Evolutionary conservation across 1,140 invertebrate genomes (phyloP).

Genomic region (Bombus sibiricus): DNA sequence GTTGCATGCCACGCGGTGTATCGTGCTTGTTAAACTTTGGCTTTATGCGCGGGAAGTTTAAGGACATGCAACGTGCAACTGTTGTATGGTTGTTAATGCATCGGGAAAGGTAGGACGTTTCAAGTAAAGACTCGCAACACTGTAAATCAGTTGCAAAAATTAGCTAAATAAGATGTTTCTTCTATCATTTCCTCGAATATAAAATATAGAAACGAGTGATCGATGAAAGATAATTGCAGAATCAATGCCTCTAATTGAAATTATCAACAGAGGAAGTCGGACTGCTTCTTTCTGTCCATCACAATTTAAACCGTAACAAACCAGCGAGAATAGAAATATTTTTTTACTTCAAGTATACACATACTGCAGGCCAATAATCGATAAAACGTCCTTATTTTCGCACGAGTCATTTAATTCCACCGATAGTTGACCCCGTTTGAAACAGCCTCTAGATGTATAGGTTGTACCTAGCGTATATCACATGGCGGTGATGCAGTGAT

Average conservation of each 20-base stretch:
- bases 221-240: no score
- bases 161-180: not conserved
- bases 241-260: not conserved
- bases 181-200: not conserved
- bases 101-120: not conserved
- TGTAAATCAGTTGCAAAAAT: not conserved
- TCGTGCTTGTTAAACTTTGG: not conserved
- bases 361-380: not conserved
- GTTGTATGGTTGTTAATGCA: not conserved
- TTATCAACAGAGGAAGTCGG: not conserved
- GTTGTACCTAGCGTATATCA: constrained; percentile 5
- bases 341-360: not conserved
- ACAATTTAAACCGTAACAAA: not conserved
- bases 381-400: not conserved
- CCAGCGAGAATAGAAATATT: not conserved
- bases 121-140: not conserved
- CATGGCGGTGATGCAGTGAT: constrained; percentile 30
- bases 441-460: constrained; percentile 13
- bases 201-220: not conserved
- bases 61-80: not conserved
- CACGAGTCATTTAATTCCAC: constrained; percentile 8
- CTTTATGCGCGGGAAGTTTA: not conserved
- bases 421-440: constrained; percentile 13
- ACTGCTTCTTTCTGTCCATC: no score
- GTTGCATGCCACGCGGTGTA: not conserved